Conservation (phyloP, 2,888 invertebrate species). For the Agrochola litura region DNA sequence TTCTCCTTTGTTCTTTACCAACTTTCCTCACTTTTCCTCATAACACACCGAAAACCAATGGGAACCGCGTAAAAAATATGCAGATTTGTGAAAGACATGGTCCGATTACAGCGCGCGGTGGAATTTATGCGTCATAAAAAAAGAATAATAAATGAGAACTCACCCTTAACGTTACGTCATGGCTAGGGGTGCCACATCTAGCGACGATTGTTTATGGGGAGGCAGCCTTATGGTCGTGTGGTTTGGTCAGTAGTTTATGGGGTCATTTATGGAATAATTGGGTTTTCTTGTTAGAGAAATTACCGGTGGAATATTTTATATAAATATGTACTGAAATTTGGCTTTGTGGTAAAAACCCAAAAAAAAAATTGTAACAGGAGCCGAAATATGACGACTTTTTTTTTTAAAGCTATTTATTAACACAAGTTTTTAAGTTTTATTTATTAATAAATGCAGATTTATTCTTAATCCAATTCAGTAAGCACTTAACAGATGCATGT, state of each 20-base stretch:
- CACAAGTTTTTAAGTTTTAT: too few species aligned
- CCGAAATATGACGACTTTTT: too few species aligned
- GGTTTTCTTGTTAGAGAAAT: conserved; percentile 12
- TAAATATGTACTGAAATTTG: too few species aligned
- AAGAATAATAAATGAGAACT: conserved; percentile 73
- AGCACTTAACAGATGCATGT: neutral
- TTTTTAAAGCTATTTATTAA: too few species aligned
- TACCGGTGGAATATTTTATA: neutral
- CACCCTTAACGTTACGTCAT: conserved; percentile 65
- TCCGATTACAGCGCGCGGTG: conserved; percentile 68
- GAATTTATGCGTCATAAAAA: conserved; percentile 76
- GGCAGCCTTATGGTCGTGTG: conserved; percentile 16
- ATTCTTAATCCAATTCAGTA: neutral
- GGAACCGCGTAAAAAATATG: conserved; percentile 69
- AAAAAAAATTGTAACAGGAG: too few species aligned
- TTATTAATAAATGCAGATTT: neutral
- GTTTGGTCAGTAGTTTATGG: conserved; percentile 36
- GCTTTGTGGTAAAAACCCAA: too few species aligned
- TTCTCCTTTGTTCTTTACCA: conserved; percentile 39
- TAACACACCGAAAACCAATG: conserved; percentile 61
- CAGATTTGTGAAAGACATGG: conserved; percentile 71
- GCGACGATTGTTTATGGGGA: conserved; percentile 40
- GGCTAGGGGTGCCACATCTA: conserved; percentile 47
- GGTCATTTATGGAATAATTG: conserved; percentile 15
- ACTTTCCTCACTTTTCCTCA: conserved; percentile 46